Base-by-base conservation (phyloP, 2,113 vertebrate species). In the Entelurus aequoreus region DNA sequence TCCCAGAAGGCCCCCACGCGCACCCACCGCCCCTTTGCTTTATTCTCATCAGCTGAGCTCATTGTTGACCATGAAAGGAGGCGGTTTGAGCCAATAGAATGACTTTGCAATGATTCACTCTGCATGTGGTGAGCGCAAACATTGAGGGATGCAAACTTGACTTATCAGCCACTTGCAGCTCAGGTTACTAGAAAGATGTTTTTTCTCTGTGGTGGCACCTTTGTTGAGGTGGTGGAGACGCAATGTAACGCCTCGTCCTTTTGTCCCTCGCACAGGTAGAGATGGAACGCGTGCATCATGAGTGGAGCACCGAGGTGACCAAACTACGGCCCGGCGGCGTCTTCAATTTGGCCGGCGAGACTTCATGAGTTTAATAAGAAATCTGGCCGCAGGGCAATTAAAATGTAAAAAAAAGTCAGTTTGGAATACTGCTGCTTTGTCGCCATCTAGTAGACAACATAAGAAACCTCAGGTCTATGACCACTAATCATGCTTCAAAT, bases 41-140 rank as follows among this genome's bases (percentile, higher is more conserved):
- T 73, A 71, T 71, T 71, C 84, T 88, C 78, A 73, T 88, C 84
- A 78, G 81, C 82, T 86, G 83, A 90, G 83, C 87, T 88, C 85
- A 87, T 82, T 88, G 86, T 89, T 91, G 84, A 91, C 87, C 86
- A 90, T 88, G 88, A 90, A 91, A 91, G 87, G 88, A 90, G 86
- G 83, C 83, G 76, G 86, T 87, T 89, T 84, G 84, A 90, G 81
- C 78, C 83, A 86, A 86, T 63, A 72, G 77, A 87, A 88, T 87
- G 76, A 85, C 83, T 88, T 76, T 63, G 84, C 74, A 82, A 65
- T 87, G 87, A 89, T 78, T 90, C 87, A 90, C 74, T 36, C 69
- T 72, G 63, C 73, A 86, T 81, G 80, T 80, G 84, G 82, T 62
- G 72, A 85, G 77, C 66, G 76, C 78, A 85, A 85, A 86, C 79